Evolutionary conservation across 2,888 invertebrate genomes (phyloP).

Genomic region (Diplazon laetatorius): DNA sequence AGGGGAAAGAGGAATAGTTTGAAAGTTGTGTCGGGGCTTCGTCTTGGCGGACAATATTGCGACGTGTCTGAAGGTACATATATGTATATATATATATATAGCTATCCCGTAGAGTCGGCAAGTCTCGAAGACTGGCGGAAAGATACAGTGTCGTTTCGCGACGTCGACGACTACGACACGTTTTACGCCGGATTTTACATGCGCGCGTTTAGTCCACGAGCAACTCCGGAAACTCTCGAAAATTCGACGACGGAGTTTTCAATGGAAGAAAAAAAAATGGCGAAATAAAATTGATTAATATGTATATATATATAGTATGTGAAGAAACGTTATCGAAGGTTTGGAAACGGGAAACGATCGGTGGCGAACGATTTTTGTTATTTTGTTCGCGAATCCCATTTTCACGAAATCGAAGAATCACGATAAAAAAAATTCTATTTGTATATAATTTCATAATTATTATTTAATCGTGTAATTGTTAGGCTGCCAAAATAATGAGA

Average conservation of each 20-base stretch:
- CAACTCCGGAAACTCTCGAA: neutral
- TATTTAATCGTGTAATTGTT: no score
- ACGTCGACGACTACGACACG: conserved; percentile 26
- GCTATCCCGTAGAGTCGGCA: conserved; percentile 14
- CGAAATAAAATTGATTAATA: neutral
- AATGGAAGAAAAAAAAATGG: neutral
- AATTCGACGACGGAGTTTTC: conserved; percentile 1
- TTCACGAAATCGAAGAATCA: no score
- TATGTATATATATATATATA: no score
- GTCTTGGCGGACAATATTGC: conserved; percentile 17
- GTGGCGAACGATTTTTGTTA: no score
- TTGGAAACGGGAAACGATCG: neutral
- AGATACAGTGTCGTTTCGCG: conserved; percentile 17
- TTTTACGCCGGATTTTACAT: neutral
- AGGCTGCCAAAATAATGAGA: no score
- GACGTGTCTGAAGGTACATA: conserved; percentile 28
- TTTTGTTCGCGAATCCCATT: no score
- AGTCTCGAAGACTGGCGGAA: conserved; percentile 41
- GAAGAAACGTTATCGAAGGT: neutral
- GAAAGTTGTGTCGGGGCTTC: conserved; percentile 32
- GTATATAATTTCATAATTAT: no score
- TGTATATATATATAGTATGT: no score
- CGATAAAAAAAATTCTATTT: no score
- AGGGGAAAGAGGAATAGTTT: no score
- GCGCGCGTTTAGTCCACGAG: neutral